Base-by-base conservation (phyloP, 1,140 invertebrate genomes). In the Cydia splendana region DNA sequence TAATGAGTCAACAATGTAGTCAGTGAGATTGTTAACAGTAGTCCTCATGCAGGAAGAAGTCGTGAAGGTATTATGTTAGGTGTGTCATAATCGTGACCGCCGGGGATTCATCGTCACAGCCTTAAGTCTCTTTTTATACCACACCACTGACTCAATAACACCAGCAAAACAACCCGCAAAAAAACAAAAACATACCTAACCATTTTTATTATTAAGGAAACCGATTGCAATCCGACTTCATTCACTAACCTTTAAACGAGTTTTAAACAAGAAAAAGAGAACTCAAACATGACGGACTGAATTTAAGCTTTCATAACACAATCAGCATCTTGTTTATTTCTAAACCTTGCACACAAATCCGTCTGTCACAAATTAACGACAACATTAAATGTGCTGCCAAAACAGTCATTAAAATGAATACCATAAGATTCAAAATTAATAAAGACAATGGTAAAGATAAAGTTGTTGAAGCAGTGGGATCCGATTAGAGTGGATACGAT, bases 241-340 rank as follows among this genome's bases (percentile, higher is more conserved):
- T 71, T 38, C 67, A 67, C 65, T 67, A 42, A 71, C 38, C 67
- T 71, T 71, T 69, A 69, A 69, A 71, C 67, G 67, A 42, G 67
- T 71, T 71, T 38, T 38, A 30, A 77, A 53, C 20, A 75, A 75
- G 69, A 75, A 67, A 65, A 69, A 24, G 69, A 75, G 80, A 84
- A 80, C 79, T 77, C 57, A 45, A 77, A 76, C 78, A 81, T 87
- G 87, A 88, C 85, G 81, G 80, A 82, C 84, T 48, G 82, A 87
- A 80, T 80, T 78, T 84, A 81, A 85, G 82, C 85, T 87, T 84
- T 86, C 81, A 86, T 85, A 85, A 89, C 82, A 82, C 84, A 90
- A 90, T 90, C 88, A 90, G 82, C 83, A 83, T 85, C 82, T 87
- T 83, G 84, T 89, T 89, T 88, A 88, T 87, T 89, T 88, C 84